Base-by-base conservation (phyloP, 2,888 invertebrate genomes). In the Cataglyphis rosenhaueri region DNA sequence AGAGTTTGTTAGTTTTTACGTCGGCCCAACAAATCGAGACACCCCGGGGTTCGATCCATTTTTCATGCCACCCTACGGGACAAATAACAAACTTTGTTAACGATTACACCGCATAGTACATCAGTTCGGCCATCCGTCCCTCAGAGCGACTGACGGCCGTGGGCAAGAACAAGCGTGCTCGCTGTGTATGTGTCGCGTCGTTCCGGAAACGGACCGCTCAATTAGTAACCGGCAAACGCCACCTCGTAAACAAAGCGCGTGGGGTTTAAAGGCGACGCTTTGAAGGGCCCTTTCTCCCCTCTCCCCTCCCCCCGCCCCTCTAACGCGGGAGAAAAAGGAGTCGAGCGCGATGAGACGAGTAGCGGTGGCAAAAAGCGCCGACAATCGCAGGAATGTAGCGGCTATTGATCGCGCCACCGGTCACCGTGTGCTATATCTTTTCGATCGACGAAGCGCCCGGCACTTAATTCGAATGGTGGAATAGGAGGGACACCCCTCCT, bases 41-140 rank as follows among this genome's bases (percentile, higher is more conserved):
- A 73, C 78, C 78, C 78, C 74, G 44, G 78, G 73, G 59, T 79
- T 79, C 59, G 78, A 79, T 79, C 78, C 44, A 79, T 79, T 79
- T 79, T 79, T 79, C 78, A 79, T 79, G 73, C 78, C 78, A 79
- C 73, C 78, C 78, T 79, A 73, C 78, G 73, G 78, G 59, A 79
- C 78, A 79, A 78, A 78, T 78, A 78, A 79, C 78, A 79, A 79
- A 79, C 78, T 79, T 79, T 79, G 78, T 79, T 76, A 76, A 68
- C 76, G 76, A 76, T 76, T 79, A 79, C 78, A 73, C 73, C 73
- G 73, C 78, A 21, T 21, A n/a, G 73, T 71, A 79, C 74, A 79
- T 79, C 78, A 73, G 74, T 73, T 38, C 76, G 52, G n/a, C 29
- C 57, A 59, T 57, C 44, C 73, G 44, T 73, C 57, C 44, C 76